Evolutionary conservation across 2,888 invertebrate genomes (phyloP).

Genomic region (Leucania comma): DNA sequence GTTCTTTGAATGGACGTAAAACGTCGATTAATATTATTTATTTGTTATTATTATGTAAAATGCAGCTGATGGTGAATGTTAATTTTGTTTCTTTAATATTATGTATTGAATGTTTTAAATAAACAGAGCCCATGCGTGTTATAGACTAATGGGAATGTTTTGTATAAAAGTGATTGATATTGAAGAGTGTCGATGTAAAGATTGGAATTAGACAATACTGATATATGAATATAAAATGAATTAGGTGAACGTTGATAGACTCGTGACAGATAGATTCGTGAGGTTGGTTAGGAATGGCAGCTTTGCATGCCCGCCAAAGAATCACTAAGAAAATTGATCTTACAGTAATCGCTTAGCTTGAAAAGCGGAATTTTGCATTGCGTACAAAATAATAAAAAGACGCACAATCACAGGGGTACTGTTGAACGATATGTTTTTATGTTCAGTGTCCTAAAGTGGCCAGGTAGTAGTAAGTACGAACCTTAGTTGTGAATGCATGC

Average conservation of each 20-base stretch:
- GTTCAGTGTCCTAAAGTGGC: constrained; percentile 30
- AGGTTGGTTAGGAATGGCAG: constrained; percentile 25
- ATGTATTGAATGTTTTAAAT: constrained; percentile 40
- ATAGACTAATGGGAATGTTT: constrained; percentile 44
- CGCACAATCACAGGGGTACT: constrained; percentile 30
- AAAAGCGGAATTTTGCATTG: constrained; percentile 7
- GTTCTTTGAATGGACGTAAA: constrained; percentile 54
- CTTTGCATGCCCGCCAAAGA: constrained; percentile 17
- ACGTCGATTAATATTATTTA: constrained; percentile 54
- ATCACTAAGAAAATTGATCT: neutral
- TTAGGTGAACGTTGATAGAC: constrained; percentile 33
- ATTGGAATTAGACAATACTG: constrained; percentile 70
- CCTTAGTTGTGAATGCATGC: constrained; percentile 43
- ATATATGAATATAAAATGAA: constrained; percentile 54
- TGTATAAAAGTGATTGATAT: constrained; percentile 61
- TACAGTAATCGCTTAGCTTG: constrained; percentile 7
- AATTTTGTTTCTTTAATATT: constrained; percentile 40
- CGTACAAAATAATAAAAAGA: constrained; percentile 1
- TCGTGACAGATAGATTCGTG: constrained; percentile 17
- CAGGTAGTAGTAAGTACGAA: constrained; percentile 33
- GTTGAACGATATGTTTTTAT: constrained; percentile 48
- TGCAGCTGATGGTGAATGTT: constrained; percentile 49
- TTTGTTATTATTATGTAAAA: constrained; percentile 40
- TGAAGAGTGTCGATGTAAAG: constrained; percentile 58
- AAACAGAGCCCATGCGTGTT: constrained; percentile 47